Evolutionary conservation across 1,140 invertebrate genomes (phyloP).

Genomic region (Pseudachorutes palmiensis): DNA sequence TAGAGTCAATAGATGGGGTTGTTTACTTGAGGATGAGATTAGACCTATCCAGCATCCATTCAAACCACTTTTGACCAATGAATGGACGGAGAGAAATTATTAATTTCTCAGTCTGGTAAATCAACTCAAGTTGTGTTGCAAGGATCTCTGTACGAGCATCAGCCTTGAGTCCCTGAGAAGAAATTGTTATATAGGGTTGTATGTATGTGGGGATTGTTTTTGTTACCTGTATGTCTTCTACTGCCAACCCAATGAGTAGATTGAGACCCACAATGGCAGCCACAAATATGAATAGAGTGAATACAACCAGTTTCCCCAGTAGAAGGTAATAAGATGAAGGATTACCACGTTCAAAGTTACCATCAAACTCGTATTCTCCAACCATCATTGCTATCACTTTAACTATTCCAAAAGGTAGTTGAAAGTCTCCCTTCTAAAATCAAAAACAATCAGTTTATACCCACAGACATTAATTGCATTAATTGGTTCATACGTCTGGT

Average conservation of each 20-base stretch:
- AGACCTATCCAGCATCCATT: not conserved
- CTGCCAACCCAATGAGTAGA: not conserved
- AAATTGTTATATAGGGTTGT: not conserved
- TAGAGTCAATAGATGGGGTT: not conserved
- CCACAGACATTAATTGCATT: too few relatives aligned
- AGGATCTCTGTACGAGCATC: constrained; percentile 2
- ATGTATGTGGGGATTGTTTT: not conserved
- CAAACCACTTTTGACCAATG: not conserved
- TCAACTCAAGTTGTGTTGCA: not conserved
- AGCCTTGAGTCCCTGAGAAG: not conserved
- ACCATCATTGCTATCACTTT: constrained; percentile 5
- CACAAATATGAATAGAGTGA: not conserved
- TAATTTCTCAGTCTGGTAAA: constrained; percentile 4
- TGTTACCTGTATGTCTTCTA: constrained; percentile 5
- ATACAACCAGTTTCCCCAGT: not conserved
- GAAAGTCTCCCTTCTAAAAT: not conserved
- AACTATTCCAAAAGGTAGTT: not conserved
- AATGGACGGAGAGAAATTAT: not conserved
- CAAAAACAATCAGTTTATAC: not conserved
- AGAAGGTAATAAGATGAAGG: not conserved
- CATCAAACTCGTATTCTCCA: constrained; percentile 5
- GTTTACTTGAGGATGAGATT: constrained; percentile 7
- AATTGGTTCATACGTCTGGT: not conserved
- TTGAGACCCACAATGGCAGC: constrained; percentile 2
- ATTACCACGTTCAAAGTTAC: not conserved